phyloP scores from a whole-genome alignment of 2,113 vertebrate species.

The Siphamia tubifer region DNA sequence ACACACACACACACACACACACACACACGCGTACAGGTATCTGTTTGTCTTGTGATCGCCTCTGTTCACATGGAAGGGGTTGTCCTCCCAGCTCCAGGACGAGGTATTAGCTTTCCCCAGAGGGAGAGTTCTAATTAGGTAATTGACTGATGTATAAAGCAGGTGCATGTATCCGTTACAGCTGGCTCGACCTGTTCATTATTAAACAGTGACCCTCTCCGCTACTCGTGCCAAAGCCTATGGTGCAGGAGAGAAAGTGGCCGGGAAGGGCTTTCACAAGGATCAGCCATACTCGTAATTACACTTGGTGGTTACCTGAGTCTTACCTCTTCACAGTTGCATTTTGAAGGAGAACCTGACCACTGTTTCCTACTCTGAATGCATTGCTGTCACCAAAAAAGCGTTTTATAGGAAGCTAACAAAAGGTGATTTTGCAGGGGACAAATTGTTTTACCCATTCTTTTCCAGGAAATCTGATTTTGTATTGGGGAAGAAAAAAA shows the following conservation, averaged over 20 bases:
- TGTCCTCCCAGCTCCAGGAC: conserved; percentile 59
- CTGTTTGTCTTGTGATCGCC: conserved; percentile 60
- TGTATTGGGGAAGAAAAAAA: no score
- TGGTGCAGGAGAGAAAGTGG: conserved; percentile 67
- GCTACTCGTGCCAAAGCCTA: conserved; percentile 71
- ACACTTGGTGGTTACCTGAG: conserved; percentile 71
- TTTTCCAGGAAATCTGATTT: conserved; percentile 17
- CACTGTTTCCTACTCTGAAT: conserved; percentile 34
- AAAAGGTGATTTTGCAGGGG: conserved; percentile 2
- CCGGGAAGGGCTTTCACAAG: conserved; percentile 57
- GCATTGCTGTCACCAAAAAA: not conserved
- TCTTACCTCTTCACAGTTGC: conserved; percentile 40
- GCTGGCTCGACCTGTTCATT: conserved; percentile 80
- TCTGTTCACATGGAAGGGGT: conserved; percentile 74
- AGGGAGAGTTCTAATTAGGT: conserved; percentile 84
- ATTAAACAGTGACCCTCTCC: conserved; percentile 83
- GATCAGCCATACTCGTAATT: conserved; percentile 72
- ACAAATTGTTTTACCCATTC: conserved; percentile 18
- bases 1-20: conserved; percentile 15
- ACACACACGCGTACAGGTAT: conserved; percentile 61
- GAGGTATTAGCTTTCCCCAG: conserved; percentile 81
- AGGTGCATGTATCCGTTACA: conserved; percentile 85
- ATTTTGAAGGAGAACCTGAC: conserved; percentile 24
- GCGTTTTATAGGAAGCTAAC: not conserved
- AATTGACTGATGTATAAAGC: conserved; percentile 84